Evolutionary conservation across 2,888 invertebrate genomes (phyloP), one percentile per base, ranked within the genome.

Genomic region (Acrocera orbiculus): DNA sequence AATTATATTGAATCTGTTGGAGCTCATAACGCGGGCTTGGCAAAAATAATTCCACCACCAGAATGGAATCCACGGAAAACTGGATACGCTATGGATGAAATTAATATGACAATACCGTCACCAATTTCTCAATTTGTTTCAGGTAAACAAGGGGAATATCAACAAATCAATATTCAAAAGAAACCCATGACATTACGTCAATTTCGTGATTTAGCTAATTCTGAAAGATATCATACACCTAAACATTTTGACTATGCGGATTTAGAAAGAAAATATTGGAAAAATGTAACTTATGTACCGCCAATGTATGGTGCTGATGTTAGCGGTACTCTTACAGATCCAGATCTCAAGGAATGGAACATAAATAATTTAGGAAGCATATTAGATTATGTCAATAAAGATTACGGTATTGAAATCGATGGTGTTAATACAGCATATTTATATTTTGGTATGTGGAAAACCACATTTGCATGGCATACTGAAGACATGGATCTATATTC

Each of bases 361-460:
- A 93, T 98, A 34, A 90, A 89, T 51, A 69, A 71, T 32, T 62
- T 98, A 2, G 87, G 89, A 2, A 90, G 93, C 0, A 90, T 96
- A 38, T 63, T 98, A 4, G 95, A 98, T 57, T 81, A 78, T 50
- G 89, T 98, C 0, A 86, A 87, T 52, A 76, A 82, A 37, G 92
- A n/a, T n/a, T n/a, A n/a, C n/a, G n/a, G n/a, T n/a, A n/a, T n/a
- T n/a, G n/a, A 83, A 44, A 96, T 98, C 37, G 87, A 86, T 47
- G 93, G 95, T 7, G 98, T 99, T 0, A 98, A 96, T 57, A 98
- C 96, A 0, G 95, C 96, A 0, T 99, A 99, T 60, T 63, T 99
- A 6, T 99, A 99, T 57, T 98, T 96, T 57, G 98, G 96, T 7
- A 99, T 98, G 96, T 99, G 96, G 95, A 98, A 98, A 58, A 93